Percentiles rank a stretch among this genome's conserved stretches.
Evolutionary conservation across 2,797 vertebrate genomes (phyloP).

Genomic region (Neosalanx taihuensis): DNA sequence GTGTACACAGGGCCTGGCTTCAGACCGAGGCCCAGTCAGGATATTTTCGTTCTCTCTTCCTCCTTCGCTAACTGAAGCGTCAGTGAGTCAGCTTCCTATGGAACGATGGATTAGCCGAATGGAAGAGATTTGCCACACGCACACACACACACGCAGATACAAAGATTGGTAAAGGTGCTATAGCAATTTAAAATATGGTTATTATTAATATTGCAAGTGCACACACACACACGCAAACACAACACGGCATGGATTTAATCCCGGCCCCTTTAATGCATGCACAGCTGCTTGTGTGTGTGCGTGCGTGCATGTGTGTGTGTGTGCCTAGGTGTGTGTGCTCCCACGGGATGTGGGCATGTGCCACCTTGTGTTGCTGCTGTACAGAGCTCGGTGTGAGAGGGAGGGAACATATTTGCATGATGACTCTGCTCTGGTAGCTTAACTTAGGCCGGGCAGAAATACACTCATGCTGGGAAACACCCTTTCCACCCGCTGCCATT

Average conservation of each 20-base stretch:
- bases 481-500: constrained; percentile 40
- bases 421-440: constrained; percentile 8
- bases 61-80: no score
- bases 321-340: not conserved
- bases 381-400: not conserved
- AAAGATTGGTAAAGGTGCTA: no score
- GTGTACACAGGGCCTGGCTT: not conserved
- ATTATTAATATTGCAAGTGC: no score
- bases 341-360: no score
- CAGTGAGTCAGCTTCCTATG: no score
- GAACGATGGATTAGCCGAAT: no score
- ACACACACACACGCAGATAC: constrained; percentile 6
- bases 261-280: not conserved
- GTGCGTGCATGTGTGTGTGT: constrained; percentile 15
- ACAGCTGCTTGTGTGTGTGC: constrained; percentile 11
- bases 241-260: not conserved
- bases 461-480: constrained; percentile 37
- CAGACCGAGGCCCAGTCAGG: no score
- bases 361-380: not conserved
- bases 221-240: constrained; percentile 6
- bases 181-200: no score
- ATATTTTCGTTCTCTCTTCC: no score
- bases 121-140: not conserved
- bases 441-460: not conserved
- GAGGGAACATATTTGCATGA: not conserved